These are phyloP conservation scores for Notodonta dromedarius DNA, from an alignment of 2,888 invertebrate genomes.

Conservation along the genomic window DNA sequence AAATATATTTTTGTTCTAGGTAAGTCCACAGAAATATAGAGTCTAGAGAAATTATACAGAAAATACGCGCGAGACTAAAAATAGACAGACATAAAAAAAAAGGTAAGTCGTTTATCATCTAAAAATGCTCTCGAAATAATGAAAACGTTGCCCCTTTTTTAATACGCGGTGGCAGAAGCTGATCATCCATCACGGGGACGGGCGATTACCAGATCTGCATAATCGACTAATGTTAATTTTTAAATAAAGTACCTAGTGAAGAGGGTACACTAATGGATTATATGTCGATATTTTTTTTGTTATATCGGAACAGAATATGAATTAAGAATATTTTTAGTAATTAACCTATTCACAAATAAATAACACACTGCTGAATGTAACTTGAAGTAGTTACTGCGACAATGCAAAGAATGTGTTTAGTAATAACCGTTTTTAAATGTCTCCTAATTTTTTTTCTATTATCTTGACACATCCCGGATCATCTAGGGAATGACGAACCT, in stretches of 20 bases:
- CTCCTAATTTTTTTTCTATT: too few species aligned
- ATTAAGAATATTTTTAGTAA: too few species aligned
- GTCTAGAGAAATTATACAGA: conserved; percentile 25
- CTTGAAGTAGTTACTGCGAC: too few species aligned
- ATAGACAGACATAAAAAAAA: conserved; percentile 39
- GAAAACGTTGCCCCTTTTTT: conserved; percentile 47
- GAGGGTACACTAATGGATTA: neutral
- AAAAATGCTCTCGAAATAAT: conserved; percentile 47
- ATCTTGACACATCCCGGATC: too few species aligned
- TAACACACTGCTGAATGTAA: too few species aligned
- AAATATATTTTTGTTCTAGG: conserved; percentile 46
- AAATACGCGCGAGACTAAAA: conserved; percentile 36
- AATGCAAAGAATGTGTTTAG: too few species aligned
- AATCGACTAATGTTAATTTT: conserved; percentile 37
- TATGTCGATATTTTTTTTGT: too few species aligned
- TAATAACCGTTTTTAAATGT: too few species aligned
- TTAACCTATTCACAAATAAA: too few species aligned
- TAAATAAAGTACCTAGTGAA: neutral
- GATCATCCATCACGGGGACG: conserved; percentile 46
- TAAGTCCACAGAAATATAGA: conserved; percentile 37
- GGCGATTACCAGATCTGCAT: conserved; percentile 37
- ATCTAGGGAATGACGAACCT: too few species aligned
- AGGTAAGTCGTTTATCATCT: conserved; percentile 56
- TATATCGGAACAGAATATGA: too few species aligned
- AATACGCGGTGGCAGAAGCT: conserved; percentile 35